Conservation (phyloP, 2,113 vertebrate species). For the Australoheros scitulus region DNA sequence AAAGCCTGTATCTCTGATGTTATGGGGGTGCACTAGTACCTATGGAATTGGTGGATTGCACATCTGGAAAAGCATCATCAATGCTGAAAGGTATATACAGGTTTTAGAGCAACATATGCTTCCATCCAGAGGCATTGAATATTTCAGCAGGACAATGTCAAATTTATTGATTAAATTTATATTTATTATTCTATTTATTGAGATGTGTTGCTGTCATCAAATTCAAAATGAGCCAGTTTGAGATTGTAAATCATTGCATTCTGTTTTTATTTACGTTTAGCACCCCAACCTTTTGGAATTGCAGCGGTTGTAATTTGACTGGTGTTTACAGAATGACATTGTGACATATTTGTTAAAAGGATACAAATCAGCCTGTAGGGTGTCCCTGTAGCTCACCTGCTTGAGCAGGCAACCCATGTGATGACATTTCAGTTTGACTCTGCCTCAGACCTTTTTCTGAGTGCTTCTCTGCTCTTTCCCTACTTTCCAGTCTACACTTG, state of each 20-base stretch:
- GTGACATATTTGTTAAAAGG: background rate
- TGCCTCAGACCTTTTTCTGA: background rate
- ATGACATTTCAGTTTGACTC: background rate
- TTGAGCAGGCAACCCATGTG: background rate
- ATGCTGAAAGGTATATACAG: background rate
- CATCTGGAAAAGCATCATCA: background rate
- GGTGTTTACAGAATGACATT: background rate
- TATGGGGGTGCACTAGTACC: too few species aligned
- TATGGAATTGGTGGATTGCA: too few species aligned
- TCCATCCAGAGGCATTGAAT: too few species aligned
- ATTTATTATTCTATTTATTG: background rate
- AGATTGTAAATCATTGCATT: background rate
- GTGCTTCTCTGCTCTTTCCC: background rate
- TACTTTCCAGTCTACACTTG: background rate
- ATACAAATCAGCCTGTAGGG: background rate
- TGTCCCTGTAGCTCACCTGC: background rate
- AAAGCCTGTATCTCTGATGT: background rate
- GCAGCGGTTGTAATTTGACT: background rate
- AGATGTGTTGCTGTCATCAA: background rate
- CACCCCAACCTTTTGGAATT: too few species aligned
- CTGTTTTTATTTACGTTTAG: background rate
- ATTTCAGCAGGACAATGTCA: rapidly evolving
- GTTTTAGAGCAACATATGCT: too few species aligned
- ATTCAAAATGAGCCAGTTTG: background rate
- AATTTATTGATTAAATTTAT: too few species aligned